Conservation (phyloP, 1,140 invertebrate genomes). For the Sycobia sp. region DNA sequence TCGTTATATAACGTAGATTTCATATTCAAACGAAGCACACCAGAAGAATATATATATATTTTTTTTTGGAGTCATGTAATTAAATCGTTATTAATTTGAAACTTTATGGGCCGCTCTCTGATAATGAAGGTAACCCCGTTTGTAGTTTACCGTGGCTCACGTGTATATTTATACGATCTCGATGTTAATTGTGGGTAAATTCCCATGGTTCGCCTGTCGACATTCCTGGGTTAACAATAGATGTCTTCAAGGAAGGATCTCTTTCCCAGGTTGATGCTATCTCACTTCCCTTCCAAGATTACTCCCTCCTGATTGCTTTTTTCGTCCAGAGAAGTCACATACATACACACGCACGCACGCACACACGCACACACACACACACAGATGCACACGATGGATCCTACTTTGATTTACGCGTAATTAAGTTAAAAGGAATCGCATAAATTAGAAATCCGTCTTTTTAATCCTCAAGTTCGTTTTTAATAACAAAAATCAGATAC, state of each 20-base stretch:
- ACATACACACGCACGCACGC: too few relatives aligned
- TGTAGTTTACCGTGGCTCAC: conserved; percentile 47
- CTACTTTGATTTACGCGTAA: conserved; percentile 22
- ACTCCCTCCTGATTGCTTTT: conserved; percentile 52
- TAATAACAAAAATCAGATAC: conserved; percentile 18
- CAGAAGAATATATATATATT: too few relatives aligned
- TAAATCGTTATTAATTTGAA: conserved; percentile 55
- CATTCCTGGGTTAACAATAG: conserved; percentile 57
- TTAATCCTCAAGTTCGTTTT: conserved; percentile 9
- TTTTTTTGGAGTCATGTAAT: too few relatives aligned
- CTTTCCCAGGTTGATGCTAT: conserved; percentile 55
- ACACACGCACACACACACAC: too few relatives aligned
- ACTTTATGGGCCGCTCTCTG: conserved; percentile 51
- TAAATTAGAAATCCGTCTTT: conserved; percentile 23
- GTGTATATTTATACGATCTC: conserved; percentile 8
- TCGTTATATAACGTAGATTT: too few relatives aligned
- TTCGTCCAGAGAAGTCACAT: conserved; percentile 17
- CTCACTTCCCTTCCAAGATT: conserved; percentile 53
- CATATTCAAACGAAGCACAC: too few relatives aligned
- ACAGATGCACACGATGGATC: too few relatives aligned
- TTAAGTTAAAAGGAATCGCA: conserved; percentile 20
- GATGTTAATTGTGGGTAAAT: conserved; percentile 63
- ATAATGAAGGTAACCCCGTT: conserved; percentile 58
- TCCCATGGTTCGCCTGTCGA: conserved; percentile 54
- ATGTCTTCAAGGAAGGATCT: conserved; percentile 56